Percentiles rank a stretch among this genome's conserved stretches.
Evolutionary conservation across 2,113 vertebrate genomes (phyloP).

Genomic region (Nannospalax galili): DNA sequence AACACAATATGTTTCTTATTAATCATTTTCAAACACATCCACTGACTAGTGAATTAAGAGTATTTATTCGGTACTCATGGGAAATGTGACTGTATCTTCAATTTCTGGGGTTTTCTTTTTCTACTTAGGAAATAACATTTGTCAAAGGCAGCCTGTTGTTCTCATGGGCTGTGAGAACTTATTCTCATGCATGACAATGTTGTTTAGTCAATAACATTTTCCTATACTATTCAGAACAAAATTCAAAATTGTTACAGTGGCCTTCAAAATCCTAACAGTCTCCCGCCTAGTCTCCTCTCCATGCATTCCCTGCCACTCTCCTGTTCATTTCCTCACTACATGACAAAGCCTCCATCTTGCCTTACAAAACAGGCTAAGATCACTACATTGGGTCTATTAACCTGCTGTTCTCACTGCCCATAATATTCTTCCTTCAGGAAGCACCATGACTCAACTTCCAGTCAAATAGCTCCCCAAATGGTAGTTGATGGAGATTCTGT

Average conservation of each 20-base stretch:
- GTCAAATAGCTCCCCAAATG: neutral
- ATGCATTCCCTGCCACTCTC: neutral
- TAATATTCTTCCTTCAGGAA: neutral
- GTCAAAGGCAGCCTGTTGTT: constrained; percentile 32
- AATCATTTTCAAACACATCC: constrained; percentile 71
- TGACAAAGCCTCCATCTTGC: neutral
- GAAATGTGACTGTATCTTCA: constrained; percentile 10
- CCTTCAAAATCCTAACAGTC: neutral
- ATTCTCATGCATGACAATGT: neutral
- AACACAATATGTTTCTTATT: constrained; percentile 52
- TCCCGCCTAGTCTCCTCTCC: neutral
- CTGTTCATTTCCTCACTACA: neutral
- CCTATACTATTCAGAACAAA: neutral
- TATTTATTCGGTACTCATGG: constrained; percentile 51
- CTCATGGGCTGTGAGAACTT: neutral
- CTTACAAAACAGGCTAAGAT: neutral
- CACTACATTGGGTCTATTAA: neutral
- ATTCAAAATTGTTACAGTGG: neutral
- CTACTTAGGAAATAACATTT: neutral
- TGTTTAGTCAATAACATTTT: constrained; percentile 43
- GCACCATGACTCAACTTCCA: neutral
- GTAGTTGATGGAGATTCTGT: neutral
- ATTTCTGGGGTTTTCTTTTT: neutral
- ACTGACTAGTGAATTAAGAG: constrained; percentile 51
- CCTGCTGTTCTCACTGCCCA: neutral